Percentiles rank a stretch among this genome's conserved stretches.
Conservation (phyloP, 2,888 invertebrate genomes). For the Pogonocherus hispidulus region DNA sequence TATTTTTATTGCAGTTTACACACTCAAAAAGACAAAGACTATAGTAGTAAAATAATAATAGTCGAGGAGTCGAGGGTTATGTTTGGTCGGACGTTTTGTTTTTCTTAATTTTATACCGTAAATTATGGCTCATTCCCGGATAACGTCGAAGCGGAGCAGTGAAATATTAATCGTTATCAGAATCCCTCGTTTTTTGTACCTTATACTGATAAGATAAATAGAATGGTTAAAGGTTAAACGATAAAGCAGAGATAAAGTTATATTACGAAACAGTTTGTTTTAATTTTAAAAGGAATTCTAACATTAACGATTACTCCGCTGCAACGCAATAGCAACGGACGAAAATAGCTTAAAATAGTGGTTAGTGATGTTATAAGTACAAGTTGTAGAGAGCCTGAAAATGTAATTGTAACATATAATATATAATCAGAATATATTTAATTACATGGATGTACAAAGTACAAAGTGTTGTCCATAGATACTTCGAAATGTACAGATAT, state of each 20-base stretch:
- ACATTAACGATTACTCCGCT: background rate
- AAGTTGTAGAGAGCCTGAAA: too few relatives aligned
- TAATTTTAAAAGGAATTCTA: background rate
- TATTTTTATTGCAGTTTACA: too few relatives aligned
- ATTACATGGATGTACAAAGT: too few relatives aligned
- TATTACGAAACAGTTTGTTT: slow-evolving; percentile 15
- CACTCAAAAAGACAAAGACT: too few relatives aligned
- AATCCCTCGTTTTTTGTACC: slow-evolving; percentile 12
- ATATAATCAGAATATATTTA: too few relatives aligned
- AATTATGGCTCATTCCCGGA: slow-evolving; percentile 8
- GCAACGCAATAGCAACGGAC: background rate
- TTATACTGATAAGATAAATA: slow-evolving; percentile 2
- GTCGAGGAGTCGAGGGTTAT: too few relatives aligned
- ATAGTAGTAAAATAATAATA: too few relatives aligned
- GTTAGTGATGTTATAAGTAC: too few relatives aligned
- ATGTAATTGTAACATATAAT: too few relatives aligned
- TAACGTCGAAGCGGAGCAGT: slow-evolving; percentile 8
- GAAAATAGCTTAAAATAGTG: background rate
- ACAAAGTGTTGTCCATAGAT: too few relatives aligned
- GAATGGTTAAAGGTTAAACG: slow-evolving; percentile 15
- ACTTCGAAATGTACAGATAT: too few relatives aligned
- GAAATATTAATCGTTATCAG: slow-evolving; percentile 21
- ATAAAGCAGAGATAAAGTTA: slow-evolving; percentile 10
- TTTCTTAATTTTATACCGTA: slow-evolving; percentile 7
- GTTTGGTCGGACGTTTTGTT: background rate